phyloP scores from a whole-genome alignment of 2,888 invertebrate species.

The Apocheima hispidaria region DNA sequence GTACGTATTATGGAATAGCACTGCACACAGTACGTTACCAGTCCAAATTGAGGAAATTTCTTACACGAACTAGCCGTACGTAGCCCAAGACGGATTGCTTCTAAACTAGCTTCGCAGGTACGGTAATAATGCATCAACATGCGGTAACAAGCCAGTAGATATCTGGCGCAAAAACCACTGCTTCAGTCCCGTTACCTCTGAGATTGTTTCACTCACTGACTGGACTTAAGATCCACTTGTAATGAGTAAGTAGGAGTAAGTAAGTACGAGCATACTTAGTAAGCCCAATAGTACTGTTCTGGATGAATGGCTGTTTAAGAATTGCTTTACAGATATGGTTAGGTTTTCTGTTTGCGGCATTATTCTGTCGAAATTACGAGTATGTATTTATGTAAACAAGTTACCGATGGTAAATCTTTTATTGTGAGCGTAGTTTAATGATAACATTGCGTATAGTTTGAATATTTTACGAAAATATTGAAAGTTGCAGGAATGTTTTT shows the following conservation, averaged over 20 bases:
- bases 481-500: background rate
- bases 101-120: background rate
- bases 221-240: conserved; percentile 22
- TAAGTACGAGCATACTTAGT: conserved; percentile 21
- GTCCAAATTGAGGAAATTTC: conserved; percentile 22
- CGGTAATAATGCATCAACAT: conserved; percentile 25
- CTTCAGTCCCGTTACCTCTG: conserved; percentile 58
- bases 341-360: background rate
- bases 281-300: conserved; percentile 28
- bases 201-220: conserved; percentile 46
- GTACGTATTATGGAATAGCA: background rate
- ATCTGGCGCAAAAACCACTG: conserved; percentile 52
- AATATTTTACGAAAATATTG: background rate
- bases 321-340: background rate
- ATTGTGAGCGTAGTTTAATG: too few species aligned
- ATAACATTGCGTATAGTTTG: background rate
- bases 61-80: conserved; percentile 12
- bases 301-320: conserved; percentile 4
- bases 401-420: too few species aligned
- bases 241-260: background rate
- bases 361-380: too few species aligned
- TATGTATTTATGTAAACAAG: background rate
- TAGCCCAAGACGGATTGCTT: conserved; percentile 21
- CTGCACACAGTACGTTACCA: background rate
- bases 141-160: conserved; percentile 40